phyloP scores from a whole-genome alignment of 2,888 invertebrate genomes.

The Lasioglossum figueresi region DNA sequence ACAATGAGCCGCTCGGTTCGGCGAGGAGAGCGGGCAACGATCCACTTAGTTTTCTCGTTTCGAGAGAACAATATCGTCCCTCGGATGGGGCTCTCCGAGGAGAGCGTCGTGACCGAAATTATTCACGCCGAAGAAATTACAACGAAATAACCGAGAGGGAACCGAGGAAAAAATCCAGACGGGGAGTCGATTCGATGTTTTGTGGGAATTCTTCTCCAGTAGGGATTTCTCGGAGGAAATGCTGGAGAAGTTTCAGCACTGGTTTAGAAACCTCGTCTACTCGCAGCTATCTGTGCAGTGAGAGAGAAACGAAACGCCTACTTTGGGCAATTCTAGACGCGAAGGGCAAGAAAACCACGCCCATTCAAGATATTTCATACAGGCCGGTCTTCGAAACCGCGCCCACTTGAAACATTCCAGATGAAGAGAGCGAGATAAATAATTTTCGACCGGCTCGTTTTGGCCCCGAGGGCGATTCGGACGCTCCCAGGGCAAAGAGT shows the following conservation, averaged over 20 bases:
- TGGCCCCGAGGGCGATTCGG: not conserved
- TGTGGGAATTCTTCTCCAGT: not conserved
- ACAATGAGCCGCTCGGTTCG: not conserved
- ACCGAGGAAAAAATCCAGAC: not conserved
- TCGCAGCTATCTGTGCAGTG: not conserved
- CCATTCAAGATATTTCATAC: not conserved
- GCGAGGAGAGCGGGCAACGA: not conserved
- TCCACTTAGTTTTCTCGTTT: slow-evolving; percentile 17
- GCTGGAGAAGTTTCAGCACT: not conserved
- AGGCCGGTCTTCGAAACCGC: not conserved
- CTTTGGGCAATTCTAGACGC: not conserved
- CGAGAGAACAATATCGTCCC: not conserved
- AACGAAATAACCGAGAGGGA: not conserved
- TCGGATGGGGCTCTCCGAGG: not conserved
- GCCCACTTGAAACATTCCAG: not conserved
- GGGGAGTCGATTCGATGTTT: not conserved
- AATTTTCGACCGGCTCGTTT: not conserved
- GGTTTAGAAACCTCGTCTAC: not conserved
- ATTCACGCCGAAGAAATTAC: slow-evolving; percentile 3
- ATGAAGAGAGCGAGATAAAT: no score
- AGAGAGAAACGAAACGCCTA: not conserved
- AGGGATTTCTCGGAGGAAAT: not conserved
- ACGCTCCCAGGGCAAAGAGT: not conserved
- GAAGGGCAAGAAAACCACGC: not conserved
- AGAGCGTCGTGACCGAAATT: not conserved